phyloP scores from a whole-genome alignment of 2,113 vertebrate species.

The Diglossa brunneiventris region DNA sequence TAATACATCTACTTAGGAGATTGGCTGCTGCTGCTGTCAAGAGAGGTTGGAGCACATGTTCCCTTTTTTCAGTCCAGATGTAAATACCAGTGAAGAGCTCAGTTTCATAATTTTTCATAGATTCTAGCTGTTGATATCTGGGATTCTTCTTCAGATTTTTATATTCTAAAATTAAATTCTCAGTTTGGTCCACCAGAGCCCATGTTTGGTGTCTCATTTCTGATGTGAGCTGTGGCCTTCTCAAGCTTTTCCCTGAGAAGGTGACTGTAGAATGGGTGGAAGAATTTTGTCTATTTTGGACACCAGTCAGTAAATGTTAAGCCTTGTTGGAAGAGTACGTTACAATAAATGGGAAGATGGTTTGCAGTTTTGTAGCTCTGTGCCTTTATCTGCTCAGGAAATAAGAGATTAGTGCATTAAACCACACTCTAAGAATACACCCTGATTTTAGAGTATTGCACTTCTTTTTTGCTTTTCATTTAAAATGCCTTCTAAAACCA shows the following conservation, averaged over 20 bases:
- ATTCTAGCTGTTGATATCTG: not conserved
- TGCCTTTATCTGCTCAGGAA: not conserved
- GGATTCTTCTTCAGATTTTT: not conserved
- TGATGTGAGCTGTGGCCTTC: not conserved
- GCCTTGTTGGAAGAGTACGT: not conserved
- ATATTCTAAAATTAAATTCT: not conserved
- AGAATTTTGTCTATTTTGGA: not conserved
- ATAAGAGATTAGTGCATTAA: not conserved
- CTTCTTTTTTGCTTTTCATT: not conserved
- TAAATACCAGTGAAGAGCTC: not conserved
- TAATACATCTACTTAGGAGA: not conserved
- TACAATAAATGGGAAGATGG: not conserved
- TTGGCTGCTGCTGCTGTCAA: not conserved
- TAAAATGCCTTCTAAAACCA: not conserved
- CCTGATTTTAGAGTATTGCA: not conserved
- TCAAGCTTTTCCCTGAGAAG: not conserved
- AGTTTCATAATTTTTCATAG: not conserved
- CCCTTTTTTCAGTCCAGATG: not conserved
- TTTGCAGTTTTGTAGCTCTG: not conserved
- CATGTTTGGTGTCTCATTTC: not conserved
- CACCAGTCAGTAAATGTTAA: not conserved
- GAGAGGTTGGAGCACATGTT: not conserved
- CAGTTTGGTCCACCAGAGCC: not conserved
- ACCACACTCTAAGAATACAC: not conserved
- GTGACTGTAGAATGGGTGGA: not conserved